These are phyloP conservation scores for Scleropages formosus DNA, from an alignment of 2,797 vertebrate species.

Conservation along the genomic window DNA sequence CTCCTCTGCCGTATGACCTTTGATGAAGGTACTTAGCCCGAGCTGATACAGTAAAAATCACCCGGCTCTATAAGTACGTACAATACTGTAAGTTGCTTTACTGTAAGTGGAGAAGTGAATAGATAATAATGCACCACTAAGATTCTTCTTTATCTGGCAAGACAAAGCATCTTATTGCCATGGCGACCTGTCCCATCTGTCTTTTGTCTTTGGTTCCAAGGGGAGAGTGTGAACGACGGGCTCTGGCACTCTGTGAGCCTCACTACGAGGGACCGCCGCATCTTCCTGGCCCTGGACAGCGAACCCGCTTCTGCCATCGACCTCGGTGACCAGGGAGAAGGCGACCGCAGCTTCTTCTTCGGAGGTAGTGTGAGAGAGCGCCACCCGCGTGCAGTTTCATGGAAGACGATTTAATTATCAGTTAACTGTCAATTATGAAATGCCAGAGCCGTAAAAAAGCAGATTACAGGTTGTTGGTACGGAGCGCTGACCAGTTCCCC, in stretches of 20 bases:
- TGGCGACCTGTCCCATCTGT: neutral
- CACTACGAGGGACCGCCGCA: conserved; percentile 72
- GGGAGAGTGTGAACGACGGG: conserved; percentile 81
- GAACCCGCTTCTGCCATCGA: conserved; percentile 72
- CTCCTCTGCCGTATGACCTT: no score
- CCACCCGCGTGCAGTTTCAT: neutral
- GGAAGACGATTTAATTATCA: neutral
- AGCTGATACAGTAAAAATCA: no score
- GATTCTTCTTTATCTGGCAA: no score
- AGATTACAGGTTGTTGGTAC: neutral
- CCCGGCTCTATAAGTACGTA: no score
- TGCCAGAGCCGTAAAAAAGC: neutral
- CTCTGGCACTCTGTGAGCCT: conserved; percentile 88
- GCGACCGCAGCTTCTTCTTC: conserved; percentile 80
- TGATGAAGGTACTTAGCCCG: no score
- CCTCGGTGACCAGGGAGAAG: conserved; percentile 73
- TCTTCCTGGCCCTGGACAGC: conserved; percentile 79
- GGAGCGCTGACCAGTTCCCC: no score
- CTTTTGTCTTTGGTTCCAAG: conserved; percentile 57
- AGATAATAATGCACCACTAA: no score
- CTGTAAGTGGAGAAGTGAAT: no score
- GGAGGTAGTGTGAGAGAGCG: conserved; percentile 73
- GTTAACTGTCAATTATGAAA: conserved; percentile 15
- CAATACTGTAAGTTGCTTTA: no score
- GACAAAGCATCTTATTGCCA: neutral